These are phyloP conservation scores for Bombus difficillimus DNA, from an alignment of 1,140 invertebrate species.

Conservation along the genomic window DNA sequence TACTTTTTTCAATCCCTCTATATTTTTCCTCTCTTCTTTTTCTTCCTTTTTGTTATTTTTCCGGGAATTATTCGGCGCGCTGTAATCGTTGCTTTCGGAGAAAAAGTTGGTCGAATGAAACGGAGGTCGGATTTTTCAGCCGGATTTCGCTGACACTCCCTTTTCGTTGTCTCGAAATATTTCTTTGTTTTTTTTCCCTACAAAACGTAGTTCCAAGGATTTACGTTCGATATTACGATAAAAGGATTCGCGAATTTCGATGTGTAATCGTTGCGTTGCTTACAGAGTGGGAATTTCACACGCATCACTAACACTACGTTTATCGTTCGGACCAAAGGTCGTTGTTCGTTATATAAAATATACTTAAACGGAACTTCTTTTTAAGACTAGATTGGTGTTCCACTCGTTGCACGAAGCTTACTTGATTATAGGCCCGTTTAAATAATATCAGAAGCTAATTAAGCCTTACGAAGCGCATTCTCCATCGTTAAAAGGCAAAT, in stretches of 20 bases:
- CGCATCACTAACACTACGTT: neutral
- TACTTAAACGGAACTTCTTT: conserved; percentile 2
- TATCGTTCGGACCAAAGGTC: neutral
- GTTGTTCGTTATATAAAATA: conserved; percentile 20
- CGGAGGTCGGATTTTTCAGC: neutral
- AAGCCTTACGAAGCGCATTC: neutral
- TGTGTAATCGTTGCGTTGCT: neutral
- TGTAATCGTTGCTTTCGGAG: neutral
- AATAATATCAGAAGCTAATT: conserved; percentile 4
- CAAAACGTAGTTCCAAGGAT: neutral
- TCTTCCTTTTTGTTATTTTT: neutral
- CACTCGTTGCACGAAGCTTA: conserved; percentile 15
- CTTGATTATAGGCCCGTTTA: neutral
- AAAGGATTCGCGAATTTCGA: conserved; percentile 12
- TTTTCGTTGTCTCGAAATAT: conserved; percentile 15
- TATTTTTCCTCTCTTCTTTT: neutral
- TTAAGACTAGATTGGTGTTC: conserved; percentile 22
- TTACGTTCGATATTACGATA: neutral
- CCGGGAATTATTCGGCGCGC: neutral
- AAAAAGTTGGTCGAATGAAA: neutral
- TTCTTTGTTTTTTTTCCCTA: neutral
- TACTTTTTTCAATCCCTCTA: no score
- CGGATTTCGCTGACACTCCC: neutral
- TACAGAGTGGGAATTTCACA: neutral
- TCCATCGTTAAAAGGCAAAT: neutral